Evolutionary conservation across 2,113 vertebrate species (phyloP).

Genomic region (Phainopepla nitens): DNA sequence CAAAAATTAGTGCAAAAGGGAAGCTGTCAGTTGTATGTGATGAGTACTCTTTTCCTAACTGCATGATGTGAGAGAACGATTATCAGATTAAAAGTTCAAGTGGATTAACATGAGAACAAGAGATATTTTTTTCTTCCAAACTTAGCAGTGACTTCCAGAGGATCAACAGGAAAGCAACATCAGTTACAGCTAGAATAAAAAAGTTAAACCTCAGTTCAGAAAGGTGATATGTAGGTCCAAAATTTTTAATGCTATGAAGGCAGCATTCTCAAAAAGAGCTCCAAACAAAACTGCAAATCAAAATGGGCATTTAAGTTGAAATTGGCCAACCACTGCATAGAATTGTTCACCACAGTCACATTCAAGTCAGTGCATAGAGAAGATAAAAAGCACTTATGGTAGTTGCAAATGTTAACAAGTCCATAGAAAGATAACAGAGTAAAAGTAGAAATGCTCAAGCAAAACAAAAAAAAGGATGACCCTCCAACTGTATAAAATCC

Average conservation of each 20-base stretch:
- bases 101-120: constrained; percentile 48
- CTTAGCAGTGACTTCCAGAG: constrained; percentile 59
- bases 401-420: constrained; percentile 81
- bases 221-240: constrained; percentile 30
- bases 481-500: constrained; percentile 62
- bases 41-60: neutral
- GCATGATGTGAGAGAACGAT: neutral
- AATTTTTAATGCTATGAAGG: constrained; percentile 54
- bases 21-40: neutral
- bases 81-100: constrained; percentile 58
- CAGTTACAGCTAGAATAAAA: neutral
- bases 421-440: constrained; percentile 3
- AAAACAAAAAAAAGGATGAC: constrained; percentile 20
- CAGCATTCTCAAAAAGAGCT: constrained; percentile 36
- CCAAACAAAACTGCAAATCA: constrained; percentile 62
- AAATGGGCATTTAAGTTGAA: constrained; percentile 63
- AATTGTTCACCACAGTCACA: constrained; percentile 86
- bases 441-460: constrained; percentile 44
- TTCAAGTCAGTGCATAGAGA: constrained; percentile 92
- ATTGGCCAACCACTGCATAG: constrained; percentile 81
- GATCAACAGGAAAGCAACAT: constrained; percentile 46
- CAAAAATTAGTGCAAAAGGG: constrained; percentile 34
- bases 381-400: constrained; percentile 95
- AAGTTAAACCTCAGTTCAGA: constrained; percentile 11
- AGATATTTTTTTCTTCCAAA: constrained; percentile 61